Conservation (phyloP, 2,113 vertebrate species). For the Oreochromis aureus region DNA sequence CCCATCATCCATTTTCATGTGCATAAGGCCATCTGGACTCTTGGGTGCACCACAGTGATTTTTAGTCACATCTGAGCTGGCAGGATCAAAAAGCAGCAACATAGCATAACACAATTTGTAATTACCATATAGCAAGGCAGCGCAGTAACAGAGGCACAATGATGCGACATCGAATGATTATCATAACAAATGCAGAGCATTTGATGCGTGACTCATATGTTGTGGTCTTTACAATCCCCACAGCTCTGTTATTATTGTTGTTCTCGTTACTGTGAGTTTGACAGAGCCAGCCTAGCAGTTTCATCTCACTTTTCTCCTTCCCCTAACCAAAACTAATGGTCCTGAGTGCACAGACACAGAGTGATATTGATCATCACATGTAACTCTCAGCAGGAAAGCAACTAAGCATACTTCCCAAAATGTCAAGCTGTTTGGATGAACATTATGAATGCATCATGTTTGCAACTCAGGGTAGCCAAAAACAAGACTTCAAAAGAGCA, state of each 20-base stretch:
- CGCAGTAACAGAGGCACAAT: background rate
- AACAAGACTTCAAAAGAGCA: background rate
- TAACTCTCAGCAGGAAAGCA: background rate
- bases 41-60: background rate
- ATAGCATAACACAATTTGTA: background rate
- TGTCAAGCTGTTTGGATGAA: background rate
- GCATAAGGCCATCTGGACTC: background rate
- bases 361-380: background rate
- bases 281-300: background rate
- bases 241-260: background rate
- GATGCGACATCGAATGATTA: background rate
- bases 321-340: background rate
- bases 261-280: background rate
- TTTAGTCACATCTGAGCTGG: slow-evolving; percentile 12
- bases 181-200: background rate
- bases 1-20: background rate
- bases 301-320: background rate
- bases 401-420: background rate
- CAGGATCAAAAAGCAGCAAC: background rate
- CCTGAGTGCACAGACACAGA: background rate
- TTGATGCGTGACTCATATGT: background rate
- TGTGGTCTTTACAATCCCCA: background rate
- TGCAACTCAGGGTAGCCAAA: background rate
- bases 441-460: background rate
- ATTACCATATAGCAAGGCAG: background rate